Evolutionary conservation across 92 coral and sea anemone species (phyloP).

Genomic region (Epizoanthus rinbou): DNA sequence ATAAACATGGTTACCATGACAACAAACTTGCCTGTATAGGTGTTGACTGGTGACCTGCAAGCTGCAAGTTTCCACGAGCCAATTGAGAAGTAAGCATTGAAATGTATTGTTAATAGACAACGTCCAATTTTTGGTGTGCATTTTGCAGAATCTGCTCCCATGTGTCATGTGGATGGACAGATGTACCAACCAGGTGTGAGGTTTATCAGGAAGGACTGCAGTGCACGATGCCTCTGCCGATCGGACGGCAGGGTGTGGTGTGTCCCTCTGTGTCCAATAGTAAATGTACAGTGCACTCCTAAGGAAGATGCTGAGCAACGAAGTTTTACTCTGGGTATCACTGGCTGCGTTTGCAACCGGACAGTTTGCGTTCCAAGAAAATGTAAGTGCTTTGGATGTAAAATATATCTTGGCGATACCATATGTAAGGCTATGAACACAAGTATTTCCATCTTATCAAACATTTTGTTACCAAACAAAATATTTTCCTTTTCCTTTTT

Average conservation of each 20-base stretch:
- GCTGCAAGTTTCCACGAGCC: too few species aligned
- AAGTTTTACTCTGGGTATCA: neutral
- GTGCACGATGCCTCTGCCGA: slow-evolving; percentile 32
- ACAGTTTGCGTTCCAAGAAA: slow-evolving; percentile 19
- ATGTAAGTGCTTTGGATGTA: slow-evolving; percentile 4
- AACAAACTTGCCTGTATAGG: too few species aligned
- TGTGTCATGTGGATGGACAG: slow-evolving; percentile 22
- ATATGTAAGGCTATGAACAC: too few species aligned
- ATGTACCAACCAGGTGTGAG: neutral
- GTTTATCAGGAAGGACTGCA: slow-evolving; percentile 29
- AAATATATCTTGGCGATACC: too few species aligned
- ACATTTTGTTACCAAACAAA: too few species aligned
- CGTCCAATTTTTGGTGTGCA: too few species aligned
- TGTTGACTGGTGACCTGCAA: too few species aligned
- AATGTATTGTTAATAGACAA: too few species aligned
- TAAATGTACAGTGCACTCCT: neutral
- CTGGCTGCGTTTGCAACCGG: slow-evolving; percentile 13
- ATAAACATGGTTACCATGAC: too few species aligned
- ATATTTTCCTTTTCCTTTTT: too few species aligned
- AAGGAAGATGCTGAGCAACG: neutral
- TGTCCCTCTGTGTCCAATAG: slow-evolving; percentile 31
- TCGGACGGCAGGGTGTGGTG: slow-evolving; percentile 34
- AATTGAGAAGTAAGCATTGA: too few species aligned
- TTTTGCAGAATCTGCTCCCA: neutral
- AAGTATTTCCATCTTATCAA: too few species aligned